Percentiles rank a stretch among this genome's conserved stretches.
Evolutionary conservation across 1,140 invertebrate species (phyloP).

Genomic region (Dendroctonus ponderosae): DNA sequence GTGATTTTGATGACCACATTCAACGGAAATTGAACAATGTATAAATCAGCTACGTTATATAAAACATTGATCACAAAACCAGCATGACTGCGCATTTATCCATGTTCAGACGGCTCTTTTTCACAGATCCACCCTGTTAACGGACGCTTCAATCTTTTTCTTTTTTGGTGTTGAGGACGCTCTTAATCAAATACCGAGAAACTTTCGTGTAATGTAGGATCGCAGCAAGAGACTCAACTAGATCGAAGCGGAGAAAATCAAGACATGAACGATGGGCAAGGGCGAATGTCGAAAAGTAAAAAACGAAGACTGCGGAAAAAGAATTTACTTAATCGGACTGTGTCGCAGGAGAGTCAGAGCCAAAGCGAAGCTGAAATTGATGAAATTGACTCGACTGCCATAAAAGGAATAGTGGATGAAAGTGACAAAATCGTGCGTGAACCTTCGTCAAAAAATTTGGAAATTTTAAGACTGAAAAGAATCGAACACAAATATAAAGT

Average conservation of each 20-base stretch:
- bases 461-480: constrained; percentile 31
- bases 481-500: constrained; percentile 46
- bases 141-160: constrained; percentile 16
- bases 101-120: too few relatives aligned
- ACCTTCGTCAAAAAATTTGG: constrained; percentile 10
- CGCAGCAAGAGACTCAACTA: constrained; percentile 1
- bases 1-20: too few relatives aligned
- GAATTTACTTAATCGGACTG: constrained; percentile 25
- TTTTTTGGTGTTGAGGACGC: constrained; percentile 30
- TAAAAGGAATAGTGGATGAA: constrained; percentile 9
- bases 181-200: constrained; percentile 32
- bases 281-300: constrained; percentile 32
- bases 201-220: constrained; percentile 31
- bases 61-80: too few relatives aligned
- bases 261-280: constrained; percentile 33
- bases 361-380: constrained; percentile 14
- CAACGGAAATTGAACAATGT: too few relatives aligned
- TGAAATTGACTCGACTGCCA: constrained; percentile 6
- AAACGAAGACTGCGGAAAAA: constrained; percentile 31
- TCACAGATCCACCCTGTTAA: too few relatives aligned
- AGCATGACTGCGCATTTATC: too few relatives aligned
- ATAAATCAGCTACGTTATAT: too few relatives aligned
- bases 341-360: constrained; percentile 8
- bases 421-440: not conserved
- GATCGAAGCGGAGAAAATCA: constrained; percentile 3